Conservation (phyloP, 2,888 invertebrate genomes). For the Ochropacha duplaris region DNA sequence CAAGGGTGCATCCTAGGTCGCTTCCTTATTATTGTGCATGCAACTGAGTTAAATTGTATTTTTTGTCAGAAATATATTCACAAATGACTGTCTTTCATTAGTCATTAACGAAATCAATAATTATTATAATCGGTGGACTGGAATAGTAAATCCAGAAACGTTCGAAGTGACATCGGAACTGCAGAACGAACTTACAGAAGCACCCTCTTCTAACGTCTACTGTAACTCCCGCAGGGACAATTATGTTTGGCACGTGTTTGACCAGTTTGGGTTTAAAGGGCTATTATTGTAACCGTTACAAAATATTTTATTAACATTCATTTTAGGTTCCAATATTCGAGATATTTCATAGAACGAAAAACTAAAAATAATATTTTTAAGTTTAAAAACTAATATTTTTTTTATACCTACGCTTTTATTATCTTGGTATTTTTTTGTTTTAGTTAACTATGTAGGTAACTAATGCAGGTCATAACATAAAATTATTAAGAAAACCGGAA, state of each 20-base stretch:
- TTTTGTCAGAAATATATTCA: slow-evolving; percentile 31
- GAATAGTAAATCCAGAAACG: too few species aligned
- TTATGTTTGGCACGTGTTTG: not conserved
- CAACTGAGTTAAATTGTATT: slow-evolving; percentile 27
- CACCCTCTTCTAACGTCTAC: not conserved
- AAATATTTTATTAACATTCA: not conserved
- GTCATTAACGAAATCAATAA: too few species aligned
- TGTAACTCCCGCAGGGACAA: not conserved
- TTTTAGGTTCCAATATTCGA: not conserved
- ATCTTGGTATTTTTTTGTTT: too few species aligned
- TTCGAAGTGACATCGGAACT: too few species aligned
- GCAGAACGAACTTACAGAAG: not conserved
- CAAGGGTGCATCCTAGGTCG: slow-evolving; percentile 69
- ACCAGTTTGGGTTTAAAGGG: not conserved
- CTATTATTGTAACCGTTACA: not conserved
- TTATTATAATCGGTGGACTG: too few species aligned
- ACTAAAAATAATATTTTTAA: too few species aligned
- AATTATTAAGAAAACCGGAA: too few species aligned
- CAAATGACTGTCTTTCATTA: slow-evolving; percentile 4
- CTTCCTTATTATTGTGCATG: slow-evolving; percentile 52
- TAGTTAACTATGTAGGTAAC: too few species aligned
- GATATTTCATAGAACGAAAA: too few species aligned
- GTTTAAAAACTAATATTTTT: too few species aligned
- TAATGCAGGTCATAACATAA: too few species aligned
- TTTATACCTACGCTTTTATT: too few species aligned